Evolutionary conservation across 1,140 invertebrate genomes (phyloP).

Genomic region (Caenorhabditis briggsae): DNA sequence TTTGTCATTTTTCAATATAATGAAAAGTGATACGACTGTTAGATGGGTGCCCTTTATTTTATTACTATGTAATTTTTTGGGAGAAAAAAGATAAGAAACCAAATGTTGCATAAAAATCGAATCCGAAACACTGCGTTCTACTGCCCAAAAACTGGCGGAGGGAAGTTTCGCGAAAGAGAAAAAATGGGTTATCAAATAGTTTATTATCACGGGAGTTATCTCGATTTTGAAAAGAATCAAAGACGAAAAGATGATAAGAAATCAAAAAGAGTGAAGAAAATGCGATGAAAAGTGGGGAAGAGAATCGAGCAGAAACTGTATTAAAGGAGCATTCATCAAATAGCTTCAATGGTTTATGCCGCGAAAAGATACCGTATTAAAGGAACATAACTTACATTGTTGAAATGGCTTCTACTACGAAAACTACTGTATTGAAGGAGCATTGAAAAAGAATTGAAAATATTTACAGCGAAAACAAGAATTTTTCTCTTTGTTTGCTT

Average conservation of each 20-base stretch:
- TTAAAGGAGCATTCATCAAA: not conserved
- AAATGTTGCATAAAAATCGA: slow-evolving; percentile 40
- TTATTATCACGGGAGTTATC: not conserved
- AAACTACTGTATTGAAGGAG: too few relatives aligned
- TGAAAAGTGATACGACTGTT: not conserved
- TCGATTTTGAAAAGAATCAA: slow-evolving; percentile 9
- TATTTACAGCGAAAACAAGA: too few relatives aligned
- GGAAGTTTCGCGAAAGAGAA: slow-evolving; percentile 14
- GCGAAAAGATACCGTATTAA: not conserved
- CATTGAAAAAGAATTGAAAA: too few relatives aligned
- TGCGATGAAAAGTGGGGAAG: not conserved
- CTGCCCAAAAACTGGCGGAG: not conserved
- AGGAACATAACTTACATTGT: too few relatives aligned
- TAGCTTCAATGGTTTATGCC: not conserved
- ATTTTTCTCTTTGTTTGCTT: too few relatives aligned
- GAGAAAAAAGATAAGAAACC: slow-evolving; percentile 33
- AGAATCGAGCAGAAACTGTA: slow-evolving; percentile 2
- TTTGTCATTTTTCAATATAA: not conserved
- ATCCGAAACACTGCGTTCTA: not conserved
- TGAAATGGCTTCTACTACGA: too few relatives aligned
- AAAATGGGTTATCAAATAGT: slow-evolving; percentile 9
- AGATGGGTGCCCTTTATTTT: slow-evolving; percentile 12
- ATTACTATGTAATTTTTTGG: not conserved
- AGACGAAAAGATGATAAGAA: slow-evolving; percentile 14
- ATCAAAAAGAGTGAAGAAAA: not conserved